Evolutionary conservation across 1,140 invertebrate species (phyloP).

Genomic region (Gryllus bimaculatus): DNA sequence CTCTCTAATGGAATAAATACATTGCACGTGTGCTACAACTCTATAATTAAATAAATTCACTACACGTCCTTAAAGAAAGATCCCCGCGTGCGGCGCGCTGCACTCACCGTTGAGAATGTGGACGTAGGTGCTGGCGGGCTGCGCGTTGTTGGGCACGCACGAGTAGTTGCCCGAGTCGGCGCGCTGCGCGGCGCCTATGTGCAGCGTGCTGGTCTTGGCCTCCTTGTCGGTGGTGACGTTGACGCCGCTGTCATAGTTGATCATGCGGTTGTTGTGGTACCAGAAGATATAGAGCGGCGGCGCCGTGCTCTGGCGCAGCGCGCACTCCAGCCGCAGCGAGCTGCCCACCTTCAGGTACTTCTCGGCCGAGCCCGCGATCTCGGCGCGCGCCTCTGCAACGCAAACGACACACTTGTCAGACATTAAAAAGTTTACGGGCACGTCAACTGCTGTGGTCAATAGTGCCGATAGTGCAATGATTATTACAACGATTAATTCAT

Average conservation of each 20-base stretch:
- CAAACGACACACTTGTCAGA: slow-evolving; percentile 8
- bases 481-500: too few species aligned
- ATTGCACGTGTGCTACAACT: too few species aligned
- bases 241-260: slow-evolving; percentile 77
- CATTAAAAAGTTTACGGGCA: too few species aligned
- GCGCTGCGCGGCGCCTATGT: slow-evolving; percentile 52
- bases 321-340: slow-evolving; percentile 66
- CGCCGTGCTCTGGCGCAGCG: slow-evolving; percentile 70
- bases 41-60: too few species aligned
- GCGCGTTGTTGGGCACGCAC: slow-evolving; percentile 75
- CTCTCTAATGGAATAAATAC: too few species aligned
- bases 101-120: slow-evolving; percentile 69
- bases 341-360: slow-evolving; percentile 80
- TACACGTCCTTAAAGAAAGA: too few species aligned
- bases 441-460: too few species aligned
- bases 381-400: slow-evolving; percentile 69
- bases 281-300: slow-evolving; percentile 76
- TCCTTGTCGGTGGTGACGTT: slow-evolving; percentile 63
- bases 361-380: slow-evolving; percentile 72
- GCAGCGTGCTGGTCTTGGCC: slow-evolving; percentile 48
- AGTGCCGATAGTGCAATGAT: too few species aligned
- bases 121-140: slow-evolving; percentile 71
- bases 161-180: slow-evolving; percentile 80
- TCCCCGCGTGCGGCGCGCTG: too few species aligned
- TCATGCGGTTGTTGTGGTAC: slow-evolving; percentile 84